Evolutionary conservation across 2,797 vertebrate species (phyloP), one percentile per base, ranked within the genome.

Genomic region (Myotis vivesi): DNA sequence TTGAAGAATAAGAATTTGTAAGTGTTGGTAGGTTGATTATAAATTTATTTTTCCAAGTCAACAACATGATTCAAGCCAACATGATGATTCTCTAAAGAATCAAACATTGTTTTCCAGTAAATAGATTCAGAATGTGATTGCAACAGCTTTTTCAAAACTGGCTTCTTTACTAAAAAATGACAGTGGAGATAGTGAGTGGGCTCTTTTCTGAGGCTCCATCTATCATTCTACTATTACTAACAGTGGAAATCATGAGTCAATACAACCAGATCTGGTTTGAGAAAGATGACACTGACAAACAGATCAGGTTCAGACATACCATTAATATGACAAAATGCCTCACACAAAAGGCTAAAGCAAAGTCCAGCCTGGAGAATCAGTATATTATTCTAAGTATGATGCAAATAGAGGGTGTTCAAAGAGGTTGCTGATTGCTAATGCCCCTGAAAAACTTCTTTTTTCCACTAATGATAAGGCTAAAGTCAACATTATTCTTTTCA

Each of bases 11-110:
- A 82, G 19, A 89, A 76, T n/a, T 92, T 87, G 20, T 62, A 75
- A 69, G 25, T 89, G 75, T 83, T 66, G 13, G 2, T 64, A 92
- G 30, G 17, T 69, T 80, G 38, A 72, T 87, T 38, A 66, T 88
- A 73, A 57, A 92, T 96, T 77, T 93, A 38, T 94, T 95, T 95
- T 95, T 84, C 49, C 41, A 77, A 86, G 83, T 49, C 59, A 86
- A 68, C 46, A 66, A 81, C 19, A 38, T 75, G 66, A 69, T 85
- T 83, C 30, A 86, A 88, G 19, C 36, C 19, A 89, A 57, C 36
- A 55, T 62, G 28, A 30, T 62, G 28, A 15, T 62, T 30, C n/a
- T 83, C 9, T 77, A 49, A 89, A 53, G 57, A 92, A 88, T 72
- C 28, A 90, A 93, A 76, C 33, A 64, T 57, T 55, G n/a, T 46